Base-by-base conservation (phyloP, 2,888 invertebrate species). In the Drosophila limbata region DNA sequence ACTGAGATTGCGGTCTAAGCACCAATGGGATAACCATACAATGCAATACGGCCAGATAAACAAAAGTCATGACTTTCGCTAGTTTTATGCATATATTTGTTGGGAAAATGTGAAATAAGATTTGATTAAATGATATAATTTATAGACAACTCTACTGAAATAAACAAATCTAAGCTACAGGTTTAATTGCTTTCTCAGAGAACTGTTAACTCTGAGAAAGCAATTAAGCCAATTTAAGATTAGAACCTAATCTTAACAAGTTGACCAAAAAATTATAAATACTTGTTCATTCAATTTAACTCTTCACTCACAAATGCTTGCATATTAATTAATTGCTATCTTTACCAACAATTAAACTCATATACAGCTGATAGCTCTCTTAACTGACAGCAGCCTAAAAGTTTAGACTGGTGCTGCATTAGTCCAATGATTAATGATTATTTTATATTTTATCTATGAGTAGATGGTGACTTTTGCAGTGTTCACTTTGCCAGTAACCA, bases 1-100 rank as follows among this genome's bases (percentile, higher is more conserved):
- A 64, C 88, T 65, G 88, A 85, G 83, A 83, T 83, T 83, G 86
- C 83, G 83, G 83, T 66, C 66, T 69, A 74, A 74, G 62, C 69
- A 79, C 69, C 78, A 59, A 45, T 62, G 74, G 74, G 64, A 78
- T 51, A 66, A 51, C 39, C 39, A 45, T 39, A 57, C 17, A 61
- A 51, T 51, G 44, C 51, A 21, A 51, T 31, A 13, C 21, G 4
- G 8, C 33, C 9, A 62, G 50, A 74, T 53, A 51, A 56, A 42
- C 63, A 56, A 61, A 48, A 33, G 39, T 11, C 50, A 59, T 59
- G 55, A 72, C 56, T 75, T 47, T 19, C 17, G 10, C 37, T 6
- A 42, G 28, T 53, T 17, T 11, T 15, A 17, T 40, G 17, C 28
- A 53, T 21, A 21, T 33, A 33, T n/a, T 42, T 42, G 21, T n/a